phyloP scores from a whole-genome alignment of 2,797 vertebrate species.

The Ptychadena robeensis region DNA sequence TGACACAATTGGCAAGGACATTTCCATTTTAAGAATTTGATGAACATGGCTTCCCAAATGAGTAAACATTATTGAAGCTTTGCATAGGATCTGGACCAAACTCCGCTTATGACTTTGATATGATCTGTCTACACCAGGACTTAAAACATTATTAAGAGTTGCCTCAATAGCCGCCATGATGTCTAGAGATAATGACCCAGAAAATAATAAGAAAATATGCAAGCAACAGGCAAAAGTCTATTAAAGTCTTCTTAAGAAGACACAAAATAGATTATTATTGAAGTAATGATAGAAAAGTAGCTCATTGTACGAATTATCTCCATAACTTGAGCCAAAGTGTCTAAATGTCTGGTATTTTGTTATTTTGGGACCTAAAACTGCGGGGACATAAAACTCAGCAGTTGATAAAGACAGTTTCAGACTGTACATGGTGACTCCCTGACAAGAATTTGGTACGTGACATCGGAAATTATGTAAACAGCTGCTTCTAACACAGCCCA shows the following conservation, averaged over 20 bases:
- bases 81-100: not conserved
- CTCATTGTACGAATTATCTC: not conserved
- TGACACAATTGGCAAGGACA: not conserved
- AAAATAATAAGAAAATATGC: slow-evolving; percentile 14
- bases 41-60: slow-evolving; percentile 7
- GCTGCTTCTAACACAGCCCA: not conserved
- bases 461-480: slow-evolving; percentile 5
- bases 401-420: not conserved
- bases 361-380: not conserved
- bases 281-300: not conserved
- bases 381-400: not conserved
- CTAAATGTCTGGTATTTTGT: not conserved
- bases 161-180: slow-evolving; percentile 11
- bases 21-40: not conserved
- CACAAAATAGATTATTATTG: not conserved
- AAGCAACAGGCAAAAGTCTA: not conserved
- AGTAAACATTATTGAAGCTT: slow-evolving; percentile 1
- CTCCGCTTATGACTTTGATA: not conserved
- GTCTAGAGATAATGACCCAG: slow-evolving; percentile 31
- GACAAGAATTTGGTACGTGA: not conserved
- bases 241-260: not conserved
- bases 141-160: slow-evolving; percentile 2
- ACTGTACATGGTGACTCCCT: not conserved
- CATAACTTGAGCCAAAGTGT: not conserved
- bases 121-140: slow-evolving; percentile 1